Evolutionary conservation across 2,888 invertebrate genomes (phyloP).

Genomic region (Folsomia manolachei): DNA sequence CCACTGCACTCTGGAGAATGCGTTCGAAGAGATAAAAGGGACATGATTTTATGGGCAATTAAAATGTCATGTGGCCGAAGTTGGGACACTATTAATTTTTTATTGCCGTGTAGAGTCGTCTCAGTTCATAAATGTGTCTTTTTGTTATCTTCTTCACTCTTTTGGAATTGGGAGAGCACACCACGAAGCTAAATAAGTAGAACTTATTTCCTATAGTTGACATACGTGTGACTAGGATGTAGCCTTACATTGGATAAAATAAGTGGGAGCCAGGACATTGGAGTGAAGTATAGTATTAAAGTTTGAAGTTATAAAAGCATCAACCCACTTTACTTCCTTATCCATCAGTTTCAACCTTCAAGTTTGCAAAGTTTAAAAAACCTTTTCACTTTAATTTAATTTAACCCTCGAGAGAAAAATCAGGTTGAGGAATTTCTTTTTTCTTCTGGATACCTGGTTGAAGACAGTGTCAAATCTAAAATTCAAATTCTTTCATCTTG

Average conservation of each 20-base stretch:
- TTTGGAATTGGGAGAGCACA: not conserved
- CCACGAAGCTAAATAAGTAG: not conserved
- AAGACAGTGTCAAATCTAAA: not conserved
- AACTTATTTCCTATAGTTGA: not conserved
- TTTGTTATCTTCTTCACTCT: not conserved
- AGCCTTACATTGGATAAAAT: too few species aligned
- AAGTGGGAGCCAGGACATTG: too few species aligned
- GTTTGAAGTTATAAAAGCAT: conserved; percentile 7
- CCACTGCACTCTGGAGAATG: not conserved
- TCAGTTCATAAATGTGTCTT: conserved; percentile 27
- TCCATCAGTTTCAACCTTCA: not conserved
- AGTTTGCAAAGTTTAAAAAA: not conserved
- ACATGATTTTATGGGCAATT: conserved; percentile 31
- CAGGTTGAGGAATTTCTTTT: not conserved
- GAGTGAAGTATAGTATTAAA: too few species aligned
- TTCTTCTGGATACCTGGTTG: not conserved
- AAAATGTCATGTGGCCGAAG: conserved; percentile 25
- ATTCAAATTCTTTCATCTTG: not conserved
- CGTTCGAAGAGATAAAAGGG: not conserved
- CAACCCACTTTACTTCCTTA: not conserved
- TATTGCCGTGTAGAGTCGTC: conserved; percentile 29
- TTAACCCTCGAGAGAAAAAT: not conserved
- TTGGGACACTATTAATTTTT: conserved; percentile 33
- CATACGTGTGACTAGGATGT: not conserved
- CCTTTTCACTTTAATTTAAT: conserved; percentile 8